Evolutionary conservation across 1,140 invertebrate genomes (phyloP), one percentile per base, ranked within the genome.

Genomic region (Lordiphosa clarofinis): DNA sequence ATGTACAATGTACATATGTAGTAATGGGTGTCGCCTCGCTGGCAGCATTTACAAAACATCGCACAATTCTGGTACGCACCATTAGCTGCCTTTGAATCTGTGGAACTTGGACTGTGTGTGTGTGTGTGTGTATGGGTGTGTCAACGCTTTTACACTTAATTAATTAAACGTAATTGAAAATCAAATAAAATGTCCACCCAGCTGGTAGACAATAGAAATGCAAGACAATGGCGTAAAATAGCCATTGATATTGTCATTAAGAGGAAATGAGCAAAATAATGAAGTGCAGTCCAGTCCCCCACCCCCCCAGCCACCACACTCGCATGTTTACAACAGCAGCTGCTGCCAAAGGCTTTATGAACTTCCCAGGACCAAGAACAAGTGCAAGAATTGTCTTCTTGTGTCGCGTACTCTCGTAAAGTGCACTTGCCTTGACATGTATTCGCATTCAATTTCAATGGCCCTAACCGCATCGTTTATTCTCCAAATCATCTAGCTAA

Each of bases 241-340:
- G 71, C 76, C 79, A 81, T 81, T 82, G 76, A 82, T 75, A 82
- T 72, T 81, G 76, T 82, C 76, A 82, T 81, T 81, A 81, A 82
- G 61, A 61, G 76, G 61, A 75, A 81, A 82, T 79, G 75, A 81
- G 75, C 74, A 79, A 79, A 73, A 70, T 73, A 79, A 82, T 81
- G 61, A 72, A 82, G 71, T 82, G 76, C 76, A 82, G 42, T 61
- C 46, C 42, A 54, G 62, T 50, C 43, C 13, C 36, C 12, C 31
- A 35, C 13, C 6, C 4, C 33, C 11, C 7, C 12, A 12, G n/a
- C n/a, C 4, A 38, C 11, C 13, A 2, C 4, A 2, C 11, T 11
- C 31, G 2, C 13, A 11, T n/a, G 47, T 28, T 24, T 19, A 36
- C 28, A 50, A 52, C 54, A 68, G 56, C 54, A 68, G 56, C 66